Evolutionary conservation across 2,113 vertebrate species (phyloP).

Genomic region (Hippocampus guttulatus): DNA sequence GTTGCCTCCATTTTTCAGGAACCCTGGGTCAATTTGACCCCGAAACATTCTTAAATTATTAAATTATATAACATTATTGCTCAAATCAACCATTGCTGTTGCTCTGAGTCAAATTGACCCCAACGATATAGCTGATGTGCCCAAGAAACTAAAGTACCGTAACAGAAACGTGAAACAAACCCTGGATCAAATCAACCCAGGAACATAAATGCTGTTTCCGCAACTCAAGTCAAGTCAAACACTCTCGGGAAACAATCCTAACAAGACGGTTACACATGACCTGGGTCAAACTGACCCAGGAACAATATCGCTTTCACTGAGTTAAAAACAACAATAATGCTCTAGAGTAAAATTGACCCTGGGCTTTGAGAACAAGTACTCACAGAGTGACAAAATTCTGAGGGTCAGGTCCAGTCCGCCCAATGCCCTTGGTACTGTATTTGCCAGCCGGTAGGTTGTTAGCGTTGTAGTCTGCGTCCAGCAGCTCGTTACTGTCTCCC

Average conservation of each 20-base stretch:
- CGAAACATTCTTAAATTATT: background rate
- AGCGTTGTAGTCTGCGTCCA: conserved; percentile 78
- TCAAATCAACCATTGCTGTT: background rate
- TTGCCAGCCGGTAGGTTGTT: conserved; percentile 73
- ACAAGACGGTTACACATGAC: too few relatives aligned
- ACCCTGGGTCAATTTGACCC: background rate
- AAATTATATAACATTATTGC: too few relatives aligned
- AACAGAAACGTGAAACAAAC: background rate
- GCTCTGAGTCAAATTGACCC: background rate
- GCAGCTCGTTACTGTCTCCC: conserved; percentile 79
- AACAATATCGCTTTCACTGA: too few relatives aligned
- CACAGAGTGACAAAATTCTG: conserved; percentile 68
- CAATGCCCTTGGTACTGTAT: conserved; percentile 86
- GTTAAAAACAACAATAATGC: background rate
- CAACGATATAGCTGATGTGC: too few relatives aligned
- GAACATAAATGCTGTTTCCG: background rate
- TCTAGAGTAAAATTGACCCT: background rate
- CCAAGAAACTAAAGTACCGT: too few relatives aligned
- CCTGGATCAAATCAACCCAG: background rate
- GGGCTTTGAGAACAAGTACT: conserved; percentile 48
- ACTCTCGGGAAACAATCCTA: background rate
- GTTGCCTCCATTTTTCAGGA: background rate
- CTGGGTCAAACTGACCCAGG: too few relatives aligned
- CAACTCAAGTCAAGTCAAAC: too few relatives aligned
- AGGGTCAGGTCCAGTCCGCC: conserved; percentile 77